phyloP scores from a whole-genome alignment of 2,113 vertebrate genomes.

The Odobenus rosmarus region DNA sequence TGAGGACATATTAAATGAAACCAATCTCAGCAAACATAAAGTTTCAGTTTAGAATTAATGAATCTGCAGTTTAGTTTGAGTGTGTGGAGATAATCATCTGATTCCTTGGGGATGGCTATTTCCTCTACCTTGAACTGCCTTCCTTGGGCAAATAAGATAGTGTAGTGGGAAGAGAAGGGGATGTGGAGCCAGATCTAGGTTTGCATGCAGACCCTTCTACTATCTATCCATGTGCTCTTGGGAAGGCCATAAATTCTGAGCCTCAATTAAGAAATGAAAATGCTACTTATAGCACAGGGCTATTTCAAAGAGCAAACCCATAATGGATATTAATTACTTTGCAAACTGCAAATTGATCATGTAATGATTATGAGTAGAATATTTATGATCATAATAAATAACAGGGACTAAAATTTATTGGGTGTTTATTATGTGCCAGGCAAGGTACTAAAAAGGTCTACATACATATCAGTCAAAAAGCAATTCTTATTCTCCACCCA shows the following conservation, averaged over 20 bases:
- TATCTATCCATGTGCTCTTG: neutral
- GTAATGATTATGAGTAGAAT: neutral
- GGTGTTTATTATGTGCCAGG: neutral
- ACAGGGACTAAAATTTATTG: neutral
- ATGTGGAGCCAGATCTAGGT: neutral
- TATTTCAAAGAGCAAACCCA: neutral
- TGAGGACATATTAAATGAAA: slow-evolving; percentile 42
- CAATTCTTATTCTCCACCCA: neutral
- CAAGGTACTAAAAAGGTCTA: neutral
- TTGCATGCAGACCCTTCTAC: neutral
- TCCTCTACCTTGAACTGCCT: neutral
- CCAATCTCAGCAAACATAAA: neutral
- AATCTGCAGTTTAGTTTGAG: neutral
- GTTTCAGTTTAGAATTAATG: slow-evolving; percentile 65
- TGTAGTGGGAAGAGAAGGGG: neutral
- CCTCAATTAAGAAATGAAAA: neutral
- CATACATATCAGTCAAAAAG: neutral
- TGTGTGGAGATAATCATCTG: neutral
- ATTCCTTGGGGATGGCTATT: neutral
- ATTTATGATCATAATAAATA: neutral
- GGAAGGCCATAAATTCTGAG: neutral
- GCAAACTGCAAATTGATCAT: neutral
- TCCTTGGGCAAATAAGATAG: neutral
- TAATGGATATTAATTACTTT: neutral
- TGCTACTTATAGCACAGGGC: neutral